Evolutionary conservation across 1,140 invertebrate species (phyloP).

Genomic region (Drosophila lowei): DNA sequence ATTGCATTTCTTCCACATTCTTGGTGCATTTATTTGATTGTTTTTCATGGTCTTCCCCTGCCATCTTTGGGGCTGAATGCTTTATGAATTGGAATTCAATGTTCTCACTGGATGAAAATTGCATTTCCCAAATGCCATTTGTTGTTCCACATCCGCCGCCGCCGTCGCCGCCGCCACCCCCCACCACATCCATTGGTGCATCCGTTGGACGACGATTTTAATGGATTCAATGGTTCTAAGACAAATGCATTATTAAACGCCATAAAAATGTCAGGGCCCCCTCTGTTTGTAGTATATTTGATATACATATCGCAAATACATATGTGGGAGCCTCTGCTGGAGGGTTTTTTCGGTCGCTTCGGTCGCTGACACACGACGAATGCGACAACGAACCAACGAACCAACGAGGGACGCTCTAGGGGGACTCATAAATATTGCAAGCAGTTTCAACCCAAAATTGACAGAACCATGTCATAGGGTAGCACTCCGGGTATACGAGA

Average conservation of each 20-base stretch:
- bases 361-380: conserved; percentile 4
- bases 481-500: not conserved
- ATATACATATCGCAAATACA: not conserved
- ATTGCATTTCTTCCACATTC: not conserved
- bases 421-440: conserved; percentile 43
- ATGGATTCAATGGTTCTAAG: conserved; percentile 28
- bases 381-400: conserved; percentile 1
- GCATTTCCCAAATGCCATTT: conserved; percentile 12
- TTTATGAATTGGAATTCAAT: conserved; percentile 37
- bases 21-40: conserved; percentile 2
- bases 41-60: no score
- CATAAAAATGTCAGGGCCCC: conserved; percentile 37
- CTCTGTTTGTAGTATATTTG: not conserved
- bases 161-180: not conserved
- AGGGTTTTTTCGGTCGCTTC: not conserved
- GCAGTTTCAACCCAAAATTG: conserved; percentile 26
- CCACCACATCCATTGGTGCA: no score
- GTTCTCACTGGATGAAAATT: conserved; percentile 25
- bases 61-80: conserved; percentile 9
- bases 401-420: not conserved
- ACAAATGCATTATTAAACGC: conserved; percentile 48
- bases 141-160: not conserved
- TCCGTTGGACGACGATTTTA: conserved; percentile 21
- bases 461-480: conserved; percentile 18
- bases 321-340: not conserved